A percentile compares a stretch with the other conserved stretches of the same genome.
phyloP scores from a whole-genome alignment of 2,113 vertebrate genomes.

The Rattus rattus region DNA sequence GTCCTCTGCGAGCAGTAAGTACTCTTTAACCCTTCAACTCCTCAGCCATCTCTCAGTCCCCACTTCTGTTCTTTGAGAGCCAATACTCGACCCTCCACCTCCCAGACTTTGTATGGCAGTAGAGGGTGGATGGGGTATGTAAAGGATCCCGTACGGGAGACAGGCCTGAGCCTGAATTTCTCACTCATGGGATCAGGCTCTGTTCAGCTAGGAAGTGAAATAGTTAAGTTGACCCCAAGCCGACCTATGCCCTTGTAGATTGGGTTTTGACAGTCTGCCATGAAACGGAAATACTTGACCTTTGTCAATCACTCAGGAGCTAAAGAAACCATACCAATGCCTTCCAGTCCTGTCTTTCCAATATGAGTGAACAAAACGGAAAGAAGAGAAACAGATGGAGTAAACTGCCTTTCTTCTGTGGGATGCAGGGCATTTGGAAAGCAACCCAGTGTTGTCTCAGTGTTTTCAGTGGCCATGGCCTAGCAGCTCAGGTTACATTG shows the following conservation, averaged over 20 bases:
- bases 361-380: not conserved
- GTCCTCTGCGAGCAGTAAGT: not conserved
- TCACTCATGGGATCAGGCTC: not conserved
- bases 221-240: not conserved
- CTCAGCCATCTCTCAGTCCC: not conserved
- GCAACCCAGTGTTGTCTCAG: not conserved
- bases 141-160: not conserved
- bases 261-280: not conserved
- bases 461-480: constrained; percentile 40
- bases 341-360: not conserved
- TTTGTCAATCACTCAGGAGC: not conserved
- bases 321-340: not conserved
- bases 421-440: not conserved
- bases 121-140: not conserved
- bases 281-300: not conserved
- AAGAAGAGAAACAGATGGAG: not conserved
- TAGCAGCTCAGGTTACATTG: constrained; percentile 57
- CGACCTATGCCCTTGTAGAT: not conserved
- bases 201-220: not conserved
- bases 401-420: constrained; percentile 6
- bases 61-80: not conserved
- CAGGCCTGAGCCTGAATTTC: not conserved
- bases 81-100: not conserved
- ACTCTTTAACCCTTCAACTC: not conserved
- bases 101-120: not conserved